These are phyloP conservation scores for Ophion costatus DNA, from an alignment of 2,888 invertebrate species.

Conservation along the genomic window DNA sequence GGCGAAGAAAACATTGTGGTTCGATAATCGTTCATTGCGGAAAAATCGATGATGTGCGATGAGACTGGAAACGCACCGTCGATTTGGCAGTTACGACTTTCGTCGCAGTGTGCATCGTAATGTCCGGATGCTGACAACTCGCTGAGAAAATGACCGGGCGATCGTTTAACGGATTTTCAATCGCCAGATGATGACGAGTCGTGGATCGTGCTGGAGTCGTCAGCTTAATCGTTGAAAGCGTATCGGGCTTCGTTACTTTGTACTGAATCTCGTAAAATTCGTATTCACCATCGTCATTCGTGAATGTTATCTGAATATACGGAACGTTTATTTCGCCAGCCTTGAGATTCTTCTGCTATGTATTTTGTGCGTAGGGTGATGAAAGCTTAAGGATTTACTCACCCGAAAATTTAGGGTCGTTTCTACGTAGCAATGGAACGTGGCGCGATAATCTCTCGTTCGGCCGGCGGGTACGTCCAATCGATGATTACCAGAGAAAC, in stretches of 20 bases:
- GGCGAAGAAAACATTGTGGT: background rate
- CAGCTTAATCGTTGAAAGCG: constrained; percentile 72
- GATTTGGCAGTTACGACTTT: constrained; percentile 66
- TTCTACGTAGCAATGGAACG: constrained; percentile 72
- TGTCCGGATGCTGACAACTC: constrained; percentile 66
- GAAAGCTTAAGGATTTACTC: constrained; percentile 11
- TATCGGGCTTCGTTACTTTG: constrained; percentile 72
- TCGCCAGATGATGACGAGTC: constrained; percentile 65
- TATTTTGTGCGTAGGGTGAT: background rate
- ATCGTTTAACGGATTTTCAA: constrained; percentile 73
- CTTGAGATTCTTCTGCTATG: background rate
- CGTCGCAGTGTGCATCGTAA: constrained; percentile 66
- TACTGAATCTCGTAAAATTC: constrained; percentile 76
- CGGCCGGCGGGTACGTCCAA: constrained; percentile 72
- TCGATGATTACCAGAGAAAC: constrained; percentile 70
- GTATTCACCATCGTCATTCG: constrained; percentile 71
- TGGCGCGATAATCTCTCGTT: constrained; percentile 71
- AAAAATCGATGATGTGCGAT: background rate
- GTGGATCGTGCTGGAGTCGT: constrained; percentile 68
- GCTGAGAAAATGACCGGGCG: constrained; percentile 64
- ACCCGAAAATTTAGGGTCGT: constrained; percentile 73
- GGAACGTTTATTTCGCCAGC: background rate
- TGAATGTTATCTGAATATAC: constrained; percentile 71
- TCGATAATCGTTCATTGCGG: too few species aligned
- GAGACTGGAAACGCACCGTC: constrained; percentile 56